Conservation (phyloP, 2,797 vertebrate species). For the Valencia hispanica region DNA sequence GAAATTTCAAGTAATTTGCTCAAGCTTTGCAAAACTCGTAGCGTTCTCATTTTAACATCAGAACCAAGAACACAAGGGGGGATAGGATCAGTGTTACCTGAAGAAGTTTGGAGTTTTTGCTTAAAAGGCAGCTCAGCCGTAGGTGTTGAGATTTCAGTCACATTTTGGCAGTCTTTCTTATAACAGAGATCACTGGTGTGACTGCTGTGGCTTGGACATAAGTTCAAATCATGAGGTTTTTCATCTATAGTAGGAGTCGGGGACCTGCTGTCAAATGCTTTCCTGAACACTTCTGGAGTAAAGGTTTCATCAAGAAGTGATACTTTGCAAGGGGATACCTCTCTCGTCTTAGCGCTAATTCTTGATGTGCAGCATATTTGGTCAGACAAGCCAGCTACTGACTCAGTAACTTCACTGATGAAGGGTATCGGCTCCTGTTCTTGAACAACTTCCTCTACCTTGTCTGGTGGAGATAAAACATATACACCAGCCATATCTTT, state of each 20-base stretch:
- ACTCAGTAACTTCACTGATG: slow-evolving; percentile 8
- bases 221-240: slow-evolving; percentile 37
- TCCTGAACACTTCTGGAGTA: slow-evolving; percentile 3
- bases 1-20: slow-evolving; percentile 18
- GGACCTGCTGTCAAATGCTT: slow-evolving; percentile 51
- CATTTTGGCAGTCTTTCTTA: slow-evolving; percentile 15
- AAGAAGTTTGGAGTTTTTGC: slow-evolving; percentile 10
- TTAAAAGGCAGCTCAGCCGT: slow-evolving; percentile 25
- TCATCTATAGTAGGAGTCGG: slow-evolving; percentile 78
- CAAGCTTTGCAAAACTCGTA: slow-evolving; percentile 49
- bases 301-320: slow-evolving; percentile 31
- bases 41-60: slow-evolving; percentile 56
- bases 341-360: slow-evolving; percentile 3
- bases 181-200: slow-evolving; percentile 9
- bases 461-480: slow-evolving; percentile 3
- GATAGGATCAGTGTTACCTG: not conserved
- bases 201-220: slow-evolving; percentile 6
- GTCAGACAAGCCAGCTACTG: slow-evolving; percentile 3
- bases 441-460: slow-evolving; percentile 27
- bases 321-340: slow-evolving; percentile 14
- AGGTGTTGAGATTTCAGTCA: slow-evolving; percentile 14
- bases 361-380: slow-evolving; percentile 11
- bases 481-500: slow-evolving; percentile 8
- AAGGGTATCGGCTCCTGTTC: slow-evolving; percentile 23
- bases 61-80: not conserved